These are phyloP conservation scores for Oncorhynchus masou DNA, from an alignment of 2,113 vertebrate genomes.

Conservation along the genomic window DNA sequence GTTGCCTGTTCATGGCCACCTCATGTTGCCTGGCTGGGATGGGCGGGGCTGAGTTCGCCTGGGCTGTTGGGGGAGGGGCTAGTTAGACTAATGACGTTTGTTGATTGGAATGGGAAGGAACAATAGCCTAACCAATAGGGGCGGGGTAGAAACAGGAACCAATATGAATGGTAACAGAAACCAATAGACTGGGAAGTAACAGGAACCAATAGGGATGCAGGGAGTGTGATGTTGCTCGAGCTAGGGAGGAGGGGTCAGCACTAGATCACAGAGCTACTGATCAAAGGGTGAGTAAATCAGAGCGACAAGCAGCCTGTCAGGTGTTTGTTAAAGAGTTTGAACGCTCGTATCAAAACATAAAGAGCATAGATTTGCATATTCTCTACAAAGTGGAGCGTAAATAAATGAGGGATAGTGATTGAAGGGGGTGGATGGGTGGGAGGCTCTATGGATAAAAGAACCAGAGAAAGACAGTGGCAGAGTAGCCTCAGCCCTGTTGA, in stretches of 20 bases:
- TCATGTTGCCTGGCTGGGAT: slow-evolving; percentile 82
- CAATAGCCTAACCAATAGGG: too few relatives aligned
- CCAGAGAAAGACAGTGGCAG: not conserved
- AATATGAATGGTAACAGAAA: too few relatives aligned
- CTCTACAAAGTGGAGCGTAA: slow-evolving; percentile 30
- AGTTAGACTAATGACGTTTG: not conserved
- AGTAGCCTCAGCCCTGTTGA: not conserved
- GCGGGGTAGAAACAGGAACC: too few relatives aligned
- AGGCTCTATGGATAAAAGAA: not conserved
- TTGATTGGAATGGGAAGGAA: too few relatives aligned
- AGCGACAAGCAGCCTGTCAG: not conserved
- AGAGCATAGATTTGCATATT: not conserved
- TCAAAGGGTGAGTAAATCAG: slow-evolving; percentile 24
- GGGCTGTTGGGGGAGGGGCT: slow-evolving; percentile 69
- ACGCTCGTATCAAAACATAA: not conserved
- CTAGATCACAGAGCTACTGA: not conserved
- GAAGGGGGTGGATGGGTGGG: not conserved
- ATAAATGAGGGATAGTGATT: not conserved
- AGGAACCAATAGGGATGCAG: not conserved
- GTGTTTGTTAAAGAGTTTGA: slow-evolving; percentile 1
- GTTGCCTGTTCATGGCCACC: slow-evolving; percentile 83
- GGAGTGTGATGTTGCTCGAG: slow-evolving; percentile 21
- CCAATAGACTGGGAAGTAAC: too few relatives aligned
- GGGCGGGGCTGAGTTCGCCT: slow-evolving; percentile 80
- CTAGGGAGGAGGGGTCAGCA: slow-evolving; percentile 8